Base-by-base conservation (phyloP, 2,888 invertebrate species). In the Stenichneumon culpator region DNA sequence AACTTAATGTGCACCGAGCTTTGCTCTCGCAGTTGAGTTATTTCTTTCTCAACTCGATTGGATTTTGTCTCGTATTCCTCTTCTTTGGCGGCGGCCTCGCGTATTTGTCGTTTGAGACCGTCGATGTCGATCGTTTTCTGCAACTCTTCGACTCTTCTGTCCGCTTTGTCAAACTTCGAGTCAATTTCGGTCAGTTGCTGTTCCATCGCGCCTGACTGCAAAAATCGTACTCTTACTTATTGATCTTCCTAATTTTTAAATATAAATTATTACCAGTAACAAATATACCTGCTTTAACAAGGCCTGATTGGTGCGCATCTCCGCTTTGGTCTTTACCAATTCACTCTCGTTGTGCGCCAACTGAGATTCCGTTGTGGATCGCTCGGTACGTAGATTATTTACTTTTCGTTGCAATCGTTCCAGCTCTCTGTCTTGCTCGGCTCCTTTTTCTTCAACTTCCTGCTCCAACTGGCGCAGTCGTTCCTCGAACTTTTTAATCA, bases 361-460 rank as follows among this genome's bases (percentile, higher is more conserved):
- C 89, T 96, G 96, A 92, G 96, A 96, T 91, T 97, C 96, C 36
- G 96, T 94, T 73, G 96, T 95, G 0, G 96, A 95, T 92, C 96
- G 93, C 19, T 94, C 94, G 36, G 95, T 95, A 22, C 95, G 94
- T 67, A 93, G 88, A 25, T 93, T 92, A 92, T 96, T 95, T 36
- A 96, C 95, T 86, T 94, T 92, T 4, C 90, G 90, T 91, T 96
- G 96, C 22, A 96, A 92, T 57, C 94, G 90, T 22, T 94, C 94
- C 86, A 95, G 95, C 82, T 95, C 94, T 39, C 90, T 88, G 63
- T 94, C 94, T 63, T 93, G 92, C 54, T 93, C 89, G 6, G 86
- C 85, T 25, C 88, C 86, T 14, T 92, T 83, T 0, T 91, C 79
- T 47, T 91, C 89, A 25, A 92, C 89, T 16, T 87, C 82, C 16